These are phyloP conservation scores for Anguilla obscura DNA, from an alignment of 2,797 vertebrate species.

Conservation along the genomic window DNA sequence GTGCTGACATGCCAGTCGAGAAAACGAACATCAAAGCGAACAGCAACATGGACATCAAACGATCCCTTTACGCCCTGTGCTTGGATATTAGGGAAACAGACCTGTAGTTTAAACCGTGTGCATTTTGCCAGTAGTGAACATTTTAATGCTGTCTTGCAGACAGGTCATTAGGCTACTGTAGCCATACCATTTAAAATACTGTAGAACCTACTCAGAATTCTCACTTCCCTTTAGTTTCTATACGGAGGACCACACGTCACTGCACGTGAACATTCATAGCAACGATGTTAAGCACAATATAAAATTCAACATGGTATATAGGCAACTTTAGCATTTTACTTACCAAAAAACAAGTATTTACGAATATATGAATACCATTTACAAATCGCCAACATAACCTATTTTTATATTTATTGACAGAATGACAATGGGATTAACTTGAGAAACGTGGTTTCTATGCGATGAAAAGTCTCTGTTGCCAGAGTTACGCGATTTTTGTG, in stretches of 20 bases:
- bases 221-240: conserved; percentile 26
- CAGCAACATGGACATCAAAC: conserved; percentile 83
- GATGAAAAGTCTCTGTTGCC: conserved; percentile 36
- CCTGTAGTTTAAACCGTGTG: conserved; percentile 65
- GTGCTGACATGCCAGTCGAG: conserved; percentile 64
- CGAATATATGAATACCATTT: neutral
- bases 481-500: conserved; percentile 43
- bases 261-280: conserved; percentile 55
- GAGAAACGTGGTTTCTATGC: conserved; percentile 31
- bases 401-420: neutral
- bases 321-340: neutral
- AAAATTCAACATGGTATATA: neutral
- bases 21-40: conserved; percentile 85
- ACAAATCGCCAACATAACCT: neutral
- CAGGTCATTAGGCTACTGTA: neutral
- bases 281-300: neutral
- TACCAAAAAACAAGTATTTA: neutral
- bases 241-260: conserved; percentile 55
- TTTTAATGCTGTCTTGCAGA: neutral
- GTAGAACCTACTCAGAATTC: neutral
- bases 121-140: neutral
- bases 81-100: conserved; percentile 90
- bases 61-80: conserved; percentile 89
- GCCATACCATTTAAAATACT: neutral
- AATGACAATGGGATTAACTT: conserved; percentile 13